These are phyloP conservation scores for Yasuhikotakia modesta DNA, from an alignment of 2,797 vertebrate species.

Conservation along the genomic window DNA sequence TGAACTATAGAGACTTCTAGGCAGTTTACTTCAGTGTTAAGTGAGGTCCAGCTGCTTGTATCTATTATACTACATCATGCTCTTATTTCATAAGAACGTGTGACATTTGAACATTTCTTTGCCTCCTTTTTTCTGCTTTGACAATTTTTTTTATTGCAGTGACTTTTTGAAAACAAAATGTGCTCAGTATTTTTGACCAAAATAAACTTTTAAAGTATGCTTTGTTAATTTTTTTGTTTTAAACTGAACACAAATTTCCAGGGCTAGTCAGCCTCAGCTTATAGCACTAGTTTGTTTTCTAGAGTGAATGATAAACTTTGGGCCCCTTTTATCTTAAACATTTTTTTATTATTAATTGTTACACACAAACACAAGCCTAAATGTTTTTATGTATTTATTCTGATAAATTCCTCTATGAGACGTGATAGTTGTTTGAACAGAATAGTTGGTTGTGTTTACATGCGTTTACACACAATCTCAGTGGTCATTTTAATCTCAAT, in stretches of 20 bases:
- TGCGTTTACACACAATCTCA: too few species aligned
- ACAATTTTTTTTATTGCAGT: not conserved
- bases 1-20: too few species aligned
- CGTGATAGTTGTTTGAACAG: not conserved
- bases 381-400: not conserved
- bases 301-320: not conserved
- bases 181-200: not conserved
- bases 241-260: not conserved
- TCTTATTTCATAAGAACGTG: not conserved
- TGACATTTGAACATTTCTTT: not conserved
- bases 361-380: not conserved
- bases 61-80: too few species aligned
- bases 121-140: not conserved
- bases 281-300: not conserved
- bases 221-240: too few species aligned
- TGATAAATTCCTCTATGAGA: not conserved
- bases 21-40: too few species aligned
- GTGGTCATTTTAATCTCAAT: not conserved
- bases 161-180: constrained; percentile 4
- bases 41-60: too few species aligned
- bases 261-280: not conserved
- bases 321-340: not conserved
- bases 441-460: not conserved
- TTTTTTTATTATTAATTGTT: not conserved
- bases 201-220: not conserved